Percentiles rank a stretch among this genome's conserved stretches.
phyloP scores from a whole-genome alignment of 2,113 vertebrate species.

The Phyllostomus discolor region DNA sequence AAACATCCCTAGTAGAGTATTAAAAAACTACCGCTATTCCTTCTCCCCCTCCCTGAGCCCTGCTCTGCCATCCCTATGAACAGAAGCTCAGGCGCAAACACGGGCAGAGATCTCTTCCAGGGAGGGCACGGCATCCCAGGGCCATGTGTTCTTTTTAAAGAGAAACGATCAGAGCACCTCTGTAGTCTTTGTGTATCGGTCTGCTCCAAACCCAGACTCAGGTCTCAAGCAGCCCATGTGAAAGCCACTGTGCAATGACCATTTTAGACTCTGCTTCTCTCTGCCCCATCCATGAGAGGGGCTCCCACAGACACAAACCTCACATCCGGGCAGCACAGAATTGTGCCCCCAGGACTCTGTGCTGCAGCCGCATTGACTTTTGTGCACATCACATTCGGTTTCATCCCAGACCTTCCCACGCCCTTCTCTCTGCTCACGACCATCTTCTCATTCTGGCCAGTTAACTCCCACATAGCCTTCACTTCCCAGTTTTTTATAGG shows the following conservation, averaged over 20 bases:
- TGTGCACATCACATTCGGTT: background rate
- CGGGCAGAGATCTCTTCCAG: background rate
- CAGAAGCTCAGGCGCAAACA: slow-evolving; percentile 1
- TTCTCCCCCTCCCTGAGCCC: background rate
- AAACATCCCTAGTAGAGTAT: background rate
- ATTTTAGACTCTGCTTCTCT: background rate
- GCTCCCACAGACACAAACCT: background rate
- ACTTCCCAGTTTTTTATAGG: background rate
- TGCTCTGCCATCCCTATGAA: background rate
- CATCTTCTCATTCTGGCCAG: background rate
- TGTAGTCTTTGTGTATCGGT: background rate
- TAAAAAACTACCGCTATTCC: background rate
- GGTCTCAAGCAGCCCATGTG: background rate
- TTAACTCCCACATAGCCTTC: background rate
- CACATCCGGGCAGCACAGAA: background rate
- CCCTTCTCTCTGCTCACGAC: background rate
- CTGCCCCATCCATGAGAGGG: background rate
- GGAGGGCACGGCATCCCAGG: background rate
- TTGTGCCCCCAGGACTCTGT: background rate
- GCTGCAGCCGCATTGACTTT: background rate
- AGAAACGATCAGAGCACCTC: background rate
- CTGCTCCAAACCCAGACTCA: background rate
- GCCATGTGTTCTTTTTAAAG: background rate
- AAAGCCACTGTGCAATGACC: background rate
- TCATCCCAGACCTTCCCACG: background rate